These are phyloP conservation scores for Wasmannia auropunctata DNA, from an alignment of 1,140 invertebrate species.

Conservation along the genomic window DNA sequence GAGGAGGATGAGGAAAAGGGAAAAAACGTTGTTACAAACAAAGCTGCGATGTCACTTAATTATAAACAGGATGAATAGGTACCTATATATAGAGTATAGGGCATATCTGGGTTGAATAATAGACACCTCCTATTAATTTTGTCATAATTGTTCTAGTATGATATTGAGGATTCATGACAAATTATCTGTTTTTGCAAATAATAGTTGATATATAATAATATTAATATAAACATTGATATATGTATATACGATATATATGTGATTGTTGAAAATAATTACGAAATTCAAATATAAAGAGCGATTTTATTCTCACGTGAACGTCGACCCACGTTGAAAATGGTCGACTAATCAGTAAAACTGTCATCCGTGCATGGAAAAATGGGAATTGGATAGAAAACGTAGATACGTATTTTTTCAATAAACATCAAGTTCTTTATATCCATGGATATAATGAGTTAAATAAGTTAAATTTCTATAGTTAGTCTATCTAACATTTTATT, in stretches of 20 bases:
- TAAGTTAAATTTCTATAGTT: no score
- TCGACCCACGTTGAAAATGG: conserved; percentile 38
- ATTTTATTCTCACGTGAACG: conserved; percentile 47
- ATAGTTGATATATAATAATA: conserved; percentile 2
- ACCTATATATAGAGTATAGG: not conserved
- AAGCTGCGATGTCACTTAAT: conserved; percentile 4
- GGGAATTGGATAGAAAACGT: conserved; percentile 16
- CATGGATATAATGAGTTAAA: no score
- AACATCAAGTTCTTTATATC: not conserved
- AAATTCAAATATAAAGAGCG: conserved; percentile 22
- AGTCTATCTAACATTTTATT: not conserved
- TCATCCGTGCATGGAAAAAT: conserved; percentile 23
- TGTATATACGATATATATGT: conserved; percentile 46
- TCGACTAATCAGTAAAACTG: conserved; percentile 21
- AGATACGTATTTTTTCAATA: not conserved
- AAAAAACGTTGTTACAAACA: no score
- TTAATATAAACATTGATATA: conserved; percentile 14
- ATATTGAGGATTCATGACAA: conserved; percentile 22
- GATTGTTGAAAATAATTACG: conserved; percentile 51
- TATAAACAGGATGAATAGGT: conserved; percentile 4
- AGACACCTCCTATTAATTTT: conserved; percentile 38
- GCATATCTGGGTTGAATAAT: conserved; percentile 47
- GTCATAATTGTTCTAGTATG: conserved; percentile 41
- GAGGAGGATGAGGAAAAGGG: no score
- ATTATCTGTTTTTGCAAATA: conserved; percentile 50